A percentile compares a stretch with the other conserved stretches of the same genome.
Conservation (phyloP, 2,113 vertebrate genomes). For the Rutilus rutilus region DNA sequence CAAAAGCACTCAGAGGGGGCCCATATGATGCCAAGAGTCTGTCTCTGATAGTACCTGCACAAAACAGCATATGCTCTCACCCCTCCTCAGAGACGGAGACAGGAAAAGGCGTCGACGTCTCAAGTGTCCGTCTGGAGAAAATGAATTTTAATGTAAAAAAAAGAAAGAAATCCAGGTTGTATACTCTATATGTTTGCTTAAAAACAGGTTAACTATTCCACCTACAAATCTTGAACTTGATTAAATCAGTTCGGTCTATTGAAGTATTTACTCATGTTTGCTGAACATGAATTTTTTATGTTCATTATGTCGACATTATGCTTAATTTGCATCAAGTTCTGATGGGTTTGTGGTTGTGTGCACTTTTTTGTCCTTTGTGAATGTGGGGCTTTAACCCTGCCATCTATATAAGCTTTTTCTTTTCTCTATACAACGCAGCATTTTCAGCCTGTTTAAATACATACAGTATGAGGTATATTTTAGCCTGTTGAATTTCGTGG, state of each 20-base stretch:
- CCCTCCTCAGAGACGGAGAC: constrained; percentile 65
- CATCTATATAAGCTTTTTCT: constrained; percentile 55
- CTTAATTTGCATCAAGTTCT: constrained; percentile 33
- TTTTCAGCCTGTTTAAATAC: constrained; percentile 69
- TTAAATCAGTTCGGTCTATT: not conserved
- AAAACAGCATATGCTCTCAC: constrained; percentile 55
- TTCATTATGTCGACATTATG: constrained; percentile 40
- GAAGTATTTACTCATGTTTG: constrained; percentile 38
- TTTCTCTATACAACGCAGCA: constrained; percentile 63
- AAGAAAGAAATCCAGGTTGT: not conserved
- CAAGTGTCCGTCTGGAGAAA: constrained; percentile 32
- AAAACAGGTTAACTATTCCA: not conserved
- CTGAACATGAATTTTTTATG: constrained; percentile 15
- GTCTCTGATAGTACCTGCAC: constrained; percentile 63
- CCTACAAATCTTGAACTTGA: constrained; percentile 15
- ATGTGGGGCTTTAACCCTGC: constrained; percentile 60
- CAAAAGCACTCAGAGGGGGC: constrained; percentile 71
- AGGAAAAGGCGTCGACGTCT: not conserved
- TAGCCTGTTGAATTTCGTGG: constrained; percentile 88
- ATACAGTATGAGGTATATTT: constrained; percentile 68
- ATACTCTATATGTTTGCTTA: constrained; percentile 4
- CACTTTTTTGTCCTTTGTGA: constrained; percentile 56
- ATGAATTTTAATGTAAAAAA: constrained; percentile 20
- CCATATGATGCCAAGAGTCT: constrained; percentile 68
- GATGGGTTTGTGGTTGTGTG: constrained; percentile 45